These are phyloP conservation scores for Lagopus leucura DNA, from an alignment of 2,113 vertebrate genomes.

Conservation along the genomic window DNA sequence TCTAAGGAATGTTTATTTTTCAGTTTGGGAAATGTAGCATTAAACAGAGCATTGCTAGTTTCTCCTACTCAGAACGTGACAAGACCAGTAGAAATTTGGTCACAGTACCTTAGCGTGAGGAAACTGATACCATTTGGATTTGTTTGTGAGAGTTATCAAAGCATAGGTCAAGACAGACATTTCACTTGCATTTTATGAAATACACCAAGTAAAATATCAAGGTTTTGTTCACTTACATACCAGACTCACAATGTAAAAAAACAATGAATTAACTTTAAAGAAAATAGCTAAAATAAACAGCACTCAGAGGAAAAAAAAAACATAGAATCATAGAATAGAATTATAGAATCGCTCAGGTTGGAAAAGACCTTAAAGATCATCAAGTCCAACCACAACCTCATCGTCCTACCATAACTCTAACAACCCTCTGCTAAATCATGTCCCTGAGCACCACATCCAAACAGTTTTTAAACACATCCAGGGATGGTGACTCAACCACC, in stretches of 20 bases:
- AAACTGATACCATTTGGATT: background rate
- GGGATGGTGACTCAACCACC: too few species aligned
- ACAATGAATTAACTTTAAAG: background rate
- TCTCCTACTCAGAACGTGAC: background rate
- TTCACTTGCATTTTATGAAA: background rate
- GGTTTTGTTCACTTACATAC: background rate
- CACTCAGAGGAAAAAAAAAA: background rate
- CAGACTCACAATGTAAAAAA: background rate
- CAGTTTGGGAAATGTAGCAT: background rate
- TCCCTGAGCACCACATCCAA: too few species aligned
- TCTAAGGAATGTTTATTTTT: slow-evolving; percentile 38
- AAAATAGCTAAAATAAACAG: background rate
- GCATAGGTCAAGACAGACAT: background rate
- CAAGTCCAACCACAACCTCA: too few species aligned
- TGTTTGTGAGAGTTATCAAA: background rate
- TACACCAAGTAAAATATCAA: background rate
- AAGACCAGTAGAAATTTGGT: background rate
- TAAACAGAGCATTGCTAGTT: background rate
- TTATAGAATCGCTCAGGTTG: too few species aligned
- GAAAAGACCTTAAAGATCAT: too few species aligned
- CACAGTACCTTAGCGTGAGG: background rate
- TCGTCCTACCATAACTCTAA: too few species aligned
- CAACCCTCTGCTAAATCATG: too few species aligned
- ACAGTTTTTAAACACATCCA: too few species aligned
- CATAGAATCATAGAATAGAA: too few species aligned